Evolutionary conservation across 2,113 vertebrate genomes (phyloP).

Genomic region (Ochotona princeps): DNA sequence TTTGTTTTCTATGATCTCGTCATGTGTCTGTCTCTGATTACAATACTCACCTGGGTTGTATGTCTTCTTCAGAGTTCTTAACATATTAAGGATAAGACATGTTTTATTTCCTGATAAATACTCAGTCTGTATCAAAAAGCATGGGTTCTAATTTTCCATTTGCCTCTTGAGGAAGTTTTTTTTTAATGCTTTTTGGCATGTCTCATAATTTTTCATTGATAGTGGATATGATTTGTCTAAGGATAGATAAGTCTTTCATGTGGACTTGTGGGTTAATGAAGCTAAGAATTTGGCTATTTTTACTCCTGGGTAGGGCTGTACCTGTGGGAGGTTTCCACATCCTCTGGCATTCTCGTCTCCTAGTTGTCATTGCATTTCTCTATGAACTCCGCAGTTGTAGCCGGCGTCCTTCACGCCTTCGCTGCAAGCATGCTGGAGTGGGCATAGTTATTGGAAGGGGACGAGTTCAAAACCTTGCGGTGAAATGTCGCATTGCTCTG

Average conservation of each 20-base stretch:
- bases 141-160: conserved; percentile 11
- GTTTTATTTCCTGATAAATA: not conserved
- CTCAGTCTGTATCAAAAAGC: not conserved
- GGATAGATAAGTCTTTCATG: not conserved
- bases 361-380: not conserved
- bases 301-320: not conserved
- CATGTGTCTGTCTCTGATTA: no score
- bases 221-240: not conserved
- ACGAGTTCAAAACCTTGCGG: not conserved
- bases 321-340: not conserved
- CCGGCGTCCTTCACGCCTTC: not conserved
- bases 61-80: not conserved
- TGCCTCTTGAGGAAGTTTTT: not conserved
- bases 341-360: not conserved
- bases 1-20: no score
- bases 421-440: not conserved
- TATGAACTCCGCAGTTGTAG: not conserved
- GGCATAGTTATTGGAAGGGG: not conserved
- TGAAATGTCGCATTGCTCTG: not conserved
- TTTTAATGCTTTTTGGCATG: not conserved
- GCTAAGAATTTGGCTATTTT: not conserved
- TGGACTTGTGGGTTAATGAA: not conserved
- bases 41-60: not conserved
- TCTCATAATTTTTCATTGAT: not conserved
- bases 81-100: not conserved